Evolutionary conservation across 1,140 invertebrate species (phyloP).

Genomic region (Heliconius himera): DNA sequence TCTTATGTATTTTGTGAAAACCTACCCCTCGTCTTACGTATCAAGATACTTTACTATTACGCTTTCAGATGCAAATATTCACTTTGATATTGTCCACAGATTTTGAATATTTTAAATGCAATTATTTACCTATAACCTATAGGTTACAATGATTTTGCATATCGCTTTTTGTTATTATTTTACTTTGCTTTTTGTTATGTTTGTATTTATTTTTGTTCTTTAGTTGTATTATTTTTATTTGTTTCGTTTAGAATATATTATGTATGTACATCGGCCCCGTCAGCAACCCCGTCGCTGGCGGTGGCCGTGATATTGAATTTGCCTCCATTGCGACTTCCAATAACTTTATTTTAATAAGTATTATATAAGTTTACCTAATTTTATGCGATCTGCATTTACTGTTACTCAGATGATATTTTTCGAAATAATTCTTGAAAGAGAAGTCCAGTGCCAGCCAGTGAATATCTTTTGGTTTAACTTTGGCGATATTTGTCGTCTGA

Average conservation of each 20-base stretch:
- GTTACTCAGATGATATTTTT: slow-evolving; percentile 73
- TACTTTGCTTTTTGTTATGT: slow-evolving; percentile 72
- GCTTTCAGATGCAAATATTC: slow-evolving; percentile 69
- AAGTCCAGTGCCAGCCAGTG: slow-evolving; percentile 74
- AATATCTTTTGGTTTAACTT: slow-evolving; percentile 56
- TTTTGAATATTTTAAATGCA: slow-evolving; percentile 31
- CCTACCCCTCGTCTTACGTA: slow-evolving; percentile 58
- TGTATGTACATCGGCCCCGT: slow-evolving; percentile 49
- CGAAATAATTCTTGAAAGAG: slow-evolving; percentile 64
- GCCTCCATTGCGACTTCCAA: slow-evolving; percentile 75
- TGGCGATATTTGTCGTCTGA: slow-evolving; percentile 41
- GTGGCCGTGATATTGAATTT: slow-evolving; percentile 60
- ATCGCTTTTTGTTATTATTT: slow-evolving; percentile 72
- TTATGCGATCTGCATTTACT: slow-evolving; percentile 78
- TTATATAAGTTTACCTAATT: slow-evolving; percentile 75
- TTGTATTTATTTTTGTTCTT: slow-evolving; percentile 80
- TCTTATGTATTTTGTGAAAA: slow-evolving; percentile 66
- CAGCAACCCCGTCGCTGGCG: slow-evolving; percentile 39
- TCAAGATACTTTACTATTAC: slow-evolving; percentile 59
- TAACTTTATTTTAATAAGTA: slow-evolving; percentile 76
- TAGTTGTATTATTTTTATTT: slow-evolving; percentile 73
- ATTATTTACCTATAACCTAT: slow-evolving; percentile 33
- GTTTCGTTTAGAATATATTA: slow-evolving; percentile 61
- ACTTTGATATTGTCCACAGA: slow-evolving; percentile 42
- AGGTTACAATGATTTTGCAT: slow-evolving; percentile 67